Evolutionary conservation across 92 coral and sea anemone genomes (phyloP).

Genomic region (Palythoa grandiflora): DNA sequence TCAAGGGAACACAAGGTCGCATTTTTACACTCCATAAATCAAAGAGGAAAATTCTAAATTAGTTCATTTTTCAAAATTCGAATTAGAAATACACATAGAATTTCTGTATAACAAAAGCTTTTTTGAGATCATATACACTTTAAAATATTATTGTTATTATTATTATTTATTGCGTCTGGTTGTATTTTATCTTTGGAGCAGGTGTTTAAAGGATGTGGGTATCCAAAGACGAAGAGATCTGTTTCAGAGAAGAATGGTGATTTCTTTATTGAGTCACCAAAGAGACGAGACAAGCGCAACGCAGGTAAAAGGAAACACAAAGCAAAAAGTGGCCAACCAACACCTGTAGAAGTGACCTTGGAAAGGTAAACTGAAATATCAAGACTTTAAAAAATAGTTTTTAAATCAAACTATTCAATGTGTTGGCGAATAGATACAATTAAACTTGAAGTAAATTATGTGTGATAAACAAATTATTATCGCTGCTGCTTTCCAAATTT

Average conservation of each 20-base stretch:
- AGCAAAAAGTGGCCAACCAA: constrained; percentile 22
- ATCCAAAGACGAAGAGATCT: constrained; percentile 56
- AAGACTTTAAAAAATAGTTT: too few relatives aligned
- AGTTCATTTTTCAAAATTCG: too few relatives aligned
- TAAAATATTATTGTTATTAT: too few relatives aligned
- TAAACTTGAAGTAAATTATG: too few relatives aligned
- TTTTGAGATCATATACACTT: too few relatives aligned
- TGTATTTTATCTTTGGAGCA: constrained; percentile 10
- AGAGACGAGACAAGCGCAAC: constrained; percentile 51
- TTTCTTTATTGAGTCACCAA: constrained; percentile 83
- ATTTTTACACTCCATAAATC: too few relatives aligned
- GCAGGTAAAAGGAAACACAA: constrained; percentile 33
- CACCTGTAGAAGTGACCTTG: constrained; percentile 29
- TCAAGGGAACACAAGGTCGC: too few relatives aligned
- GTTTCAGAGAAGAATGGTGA: constrained; percentile 75
- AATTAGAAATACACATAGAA: too few relatives aligned
- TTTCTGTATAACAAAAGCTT: too few relatives aligned
- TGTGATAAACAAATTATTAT: not conserved
- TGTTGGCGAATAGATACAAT: not conserved
- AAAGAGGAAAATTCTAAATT: too few relatives aligned
- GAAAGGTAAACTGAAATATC: constrained; percentile 30
- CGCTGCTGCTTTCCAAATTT: too few relatives aligned
- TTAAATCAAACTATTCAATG: not conserved
- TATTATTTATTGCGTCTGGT: too few relatives aligned
- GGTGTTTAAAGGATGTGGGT: constrained; percentile 78